Percentiles rank a stretch among this genome's conserved stretches.
Evolutionary conservation across 1,140 invertebrate species (phyloP).

Genomic region (Planococcus citri): DNA sequence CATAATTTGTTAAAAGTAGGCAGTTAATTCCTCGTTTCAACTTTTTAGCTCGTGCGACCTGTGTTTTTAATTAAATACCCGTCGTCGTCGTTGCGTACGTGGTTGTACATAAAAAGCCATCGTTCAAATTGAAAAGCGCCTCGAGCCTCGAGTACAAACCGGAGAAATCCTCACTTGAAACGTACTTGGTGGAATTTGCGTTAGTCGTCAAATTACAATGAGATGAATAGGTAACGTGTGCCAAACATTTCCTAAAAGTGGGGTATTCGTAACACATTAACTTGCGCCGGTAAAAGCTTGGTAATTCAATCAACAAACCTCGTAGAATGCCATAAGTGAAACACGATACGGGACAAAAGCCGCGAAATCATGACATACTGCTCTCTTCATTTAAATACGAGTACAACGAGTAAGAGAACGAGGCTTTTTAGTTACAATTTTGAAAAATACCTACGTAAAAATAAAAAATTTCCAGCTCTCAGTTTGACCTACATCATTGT

Average conservation of each 20-base stretch:
- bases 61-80: too few species aligned
- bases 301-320: background rate
- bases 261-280: background rate
- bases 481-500: too few species aligned
- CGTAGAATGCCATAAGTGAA: background rate
- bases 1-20: too few species aligned
- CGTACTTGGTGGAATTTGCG: background rate
- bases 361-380: background rate
- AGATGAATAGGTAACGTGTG: slow-evolving; percentile 1
- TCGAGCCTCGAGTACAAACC: too few species aligned
- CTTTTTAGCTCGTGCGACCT: too few species aligned
- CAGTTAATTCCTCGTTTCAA: too few species aligned
- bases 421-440: background rate
- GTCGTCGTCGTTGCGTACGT: too few species aligned
- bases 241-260: background rate
- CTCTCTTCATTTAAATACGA: background rate
- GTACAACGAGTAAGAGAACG: background rate
- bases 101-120: too few species aligned
- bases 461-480: too few species aligned
- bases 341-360: background rate
- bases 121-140: too few species aligned
- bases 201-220: background rate
- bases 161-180: too few species aligned
- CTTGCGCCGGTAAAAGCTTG: background rate
- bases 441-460: too few species aligned